Evolutionary conservation across 2,888 invertebrate species (phyloP).

Genomic region (Boloria euphrosyne): DNA sequence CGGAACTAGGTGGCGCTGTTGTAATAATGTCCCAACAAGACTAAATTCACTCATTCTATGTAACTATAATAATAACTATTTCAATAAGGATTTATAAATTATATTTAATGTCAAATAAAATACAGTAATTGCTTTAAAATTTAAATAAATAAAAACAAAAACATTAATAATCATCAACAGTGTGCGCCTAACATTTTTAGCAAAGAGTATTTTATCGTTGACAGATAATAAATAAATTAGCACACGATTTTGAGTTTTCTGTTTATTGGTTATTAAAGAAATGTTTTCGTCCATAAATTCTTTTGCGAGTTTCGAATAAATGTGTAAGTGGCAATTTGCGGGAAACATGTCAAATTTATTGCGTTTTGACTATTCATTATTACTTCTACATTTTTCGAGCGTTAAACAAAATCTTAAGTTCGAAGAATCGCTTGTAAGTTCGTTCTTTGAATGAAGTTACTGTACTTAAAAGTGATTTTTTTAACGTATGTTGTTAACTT

Average conservation of each 20-base stretch:
- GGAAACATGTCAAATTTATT: constrained; percentile 10
- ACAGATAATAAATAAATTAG: constrained; percentile 68
- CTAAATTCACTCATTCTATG: too few species aligned
- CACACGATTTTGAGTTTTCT: constrained; percentile 26
- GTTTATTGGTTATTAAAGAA: constrained; percentile 21
- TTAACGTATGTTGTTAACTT: too few species aligned
- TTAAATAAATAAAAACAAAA: background rate
- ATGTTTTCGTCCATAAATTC: constrained; percentile 19
- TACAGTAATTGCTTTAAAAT: too few species aligned
- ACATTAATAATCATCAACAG: background rate
- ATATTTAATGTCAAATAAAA: too few species aligned
- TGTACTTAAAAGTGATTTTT: too few species aligned
- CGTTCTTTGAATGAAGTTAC: too few species aligned
- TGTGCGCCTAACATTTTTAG: background rate
- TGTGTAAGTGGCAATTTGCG: constrained; percentile 15
- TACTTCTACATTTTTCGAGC: background rate
- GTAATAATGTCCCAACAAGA: too few species aligned
- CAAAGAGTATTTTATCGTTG: constrained; percentile 46
- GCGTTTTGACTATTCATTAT: constrained; percentile 5
- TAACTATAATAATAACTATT: too few species aligned
- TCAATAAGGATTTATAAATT: too few species aligned
- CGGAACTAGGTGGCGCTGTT: too few species aligned
- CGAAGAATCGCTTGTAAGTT: too few species aligned
- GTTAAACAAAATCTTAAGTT: too few species aligned
- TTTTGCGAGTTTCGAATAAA: constrained; percentile 12